Evolutionary conservation across 2,113 vertebrate genomes (phyloP), one percentile per base, ranked within the genome.

Genomic region (Arizona elegans): DNA sequence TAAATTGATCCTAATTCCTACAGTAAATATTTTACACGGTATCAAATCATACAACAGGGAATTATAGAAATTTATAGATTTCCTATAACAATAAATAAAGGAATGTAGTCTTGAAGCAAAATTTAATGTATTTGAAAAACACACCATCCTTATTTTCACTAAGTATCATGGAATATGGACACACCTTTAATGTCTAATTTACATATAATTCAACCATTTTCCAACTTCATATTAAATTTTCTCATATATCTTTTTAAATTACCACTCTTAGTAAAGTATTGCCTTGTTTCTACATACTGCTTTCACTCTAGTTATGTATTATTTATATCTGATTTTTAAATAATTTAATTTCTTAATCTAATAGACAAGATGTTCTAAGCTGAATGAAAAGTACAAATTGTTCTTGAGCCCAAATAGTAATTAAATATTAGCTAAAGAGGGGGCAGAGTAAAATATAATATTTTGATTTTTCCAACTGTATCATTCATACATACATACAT

Each of bases 391-490:
- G 59, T 52, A 86, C n/a, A 90, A 58, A 15, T 52, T 90, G 70
- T n/a, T 86, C 33, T 26, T 33, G 43, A 86, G 55, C 29, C 70
- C 90, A 90, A 92, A 86, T 26, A n/a, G 33, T 89, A 89, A 33
- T 62, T 92, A 89, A 55, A 59, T 43, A 90, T 59, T 93, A 90
- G 55, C 29, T 52, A 90, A 92, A 89, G 29, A 92, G 53, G 38
- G 62, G 54, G 54, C 47, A 90, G 56, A 91, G 50, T 21, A n/a
- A 54, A 91, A 90, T 1, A 52, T 55, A 33, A 3, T 26, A 26
- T 85, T 56, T 53, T 19, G 65, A 54, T 33, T 90, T 65, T 26
- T 92, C 92, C 59, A 59, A 23, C 88, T 91, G 33, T 0, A 92
- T 88, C 55, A 12, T 65, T 65, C 59, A 29, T 58, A 8, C 7